Evolutionary conservation across 2,797 vertebrate species (phyloP).

Genomic region (Vireo griseus): DNA sequence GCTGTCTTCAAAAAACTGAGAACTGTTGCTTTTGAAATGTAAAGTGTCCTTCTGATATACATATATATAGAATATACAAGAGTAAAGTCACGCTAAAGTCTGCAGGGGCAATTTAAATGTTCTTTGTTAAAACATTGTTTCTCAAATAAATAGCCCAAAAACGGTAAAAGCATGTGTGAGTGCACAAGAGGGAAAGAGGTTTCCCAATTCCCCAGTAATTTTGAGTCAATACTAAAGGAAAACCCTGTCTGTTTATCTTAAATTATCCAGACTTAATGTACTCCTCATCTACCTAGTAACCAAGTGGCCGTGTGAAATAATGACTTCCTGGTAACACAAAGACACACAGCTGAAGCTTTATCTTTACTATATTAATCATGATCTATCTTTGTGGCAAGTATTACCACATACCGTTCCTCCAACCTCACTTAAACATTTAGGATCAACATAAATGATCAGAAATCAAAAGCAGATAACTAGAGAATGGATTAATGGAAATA

Average conservation of each 20-base stretch:
- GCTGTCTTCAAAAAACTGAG: neutral
- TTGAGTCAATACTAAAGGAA: neutral
- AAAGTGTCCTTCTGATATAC: slow-evolving; percentile 24
- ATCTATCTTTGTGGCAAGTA: neutral
- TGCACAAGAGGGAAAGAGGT: neutral
- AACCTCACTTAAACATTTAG: neutral
- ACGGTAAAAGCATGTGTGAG: neutral
- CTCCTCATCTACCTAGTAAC: neutral
- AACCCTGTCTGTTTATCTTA: neutral
- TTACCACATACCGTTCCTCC: neutral
- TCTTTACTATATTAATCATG: neutral
- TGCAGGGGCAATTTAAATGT: neutral
- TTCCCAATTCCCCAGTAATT: neutral
- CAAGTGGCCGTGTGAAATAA: neutral
- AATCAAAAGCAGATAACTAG: neutral
- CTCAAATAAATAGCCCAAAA: neutral
- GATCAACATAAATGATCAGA: neutral
- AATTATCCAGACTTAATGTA: neutral
- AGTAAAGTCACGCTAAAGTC: neutral
- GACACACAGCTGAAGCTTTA: neutral
- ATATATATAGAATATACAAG: neutral
- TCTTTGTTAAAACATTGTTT: slow-evolving; percentile 21
- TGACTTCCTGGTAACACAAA: neutral
- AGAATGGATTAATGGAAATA: neutral
- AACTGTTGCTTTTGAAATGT: slow-evolving; percentile 50